Conservation (phyloP, 2,888 invertebrate genomes). For the Neoitamus cyanurus region DNA sequence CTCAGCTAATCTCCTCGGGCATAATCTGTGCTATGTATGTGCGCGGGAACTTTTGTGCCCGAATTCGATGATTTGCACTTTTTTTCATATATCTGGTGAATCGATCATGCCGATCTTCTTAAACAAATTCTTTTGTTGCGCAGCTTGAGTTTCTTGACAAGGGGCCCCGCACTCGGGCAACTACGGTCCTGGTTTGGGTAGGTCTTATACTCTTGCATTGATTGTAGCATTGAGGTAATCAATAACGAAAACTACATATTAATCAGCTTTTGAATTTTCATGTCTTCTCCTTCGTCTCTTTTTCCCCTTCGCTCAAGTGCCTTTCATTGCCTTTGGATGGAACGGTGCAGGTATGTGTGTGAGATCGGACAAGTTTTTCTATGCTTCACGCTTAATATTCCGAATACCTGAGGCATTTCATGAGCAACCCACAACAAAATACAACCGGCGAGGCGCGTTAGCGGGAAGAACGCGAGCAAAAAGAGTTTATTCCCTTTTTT, state of each 20-base stretch:
- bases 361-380: constrained; percentile 42
- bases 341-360: not conserved
- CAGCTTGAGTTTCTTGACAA: constrained; percentile 2
- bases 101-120: constrained; percentile 40
- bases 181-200: constrained; percentile 16
- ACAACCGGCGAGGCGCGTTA: not conserved
- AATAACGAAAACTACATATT: constrained; percentile 47
- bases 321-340: not conserved
- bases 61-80: constrained; percentile 43
- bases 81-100: constrained; percentile 18
- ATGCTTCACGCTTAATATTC: constrained; percentile 35
- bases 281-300: not conserved
- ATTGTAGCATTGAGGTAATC: constrained; percentile 40
- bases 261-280: constrained; percentile 39
- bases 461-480: not conserved
- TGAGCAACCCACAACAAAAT: constrained; percentile 36
- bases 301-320: not conserved
- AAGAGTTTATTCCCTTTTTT: constrained; percentile 22
- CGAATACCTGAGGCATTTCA: constrained; percentile 29
- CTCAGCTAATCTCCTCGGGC: not conserved
- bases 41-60: not conserved
- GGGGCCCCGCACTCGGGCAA: not conserved
- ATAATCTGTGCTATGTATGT: not conserved
- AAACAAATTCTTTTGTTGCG: constrained; percentile 41
- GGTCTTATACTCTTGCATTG: not conserved